phyloP scores from a whole-genome alignment of 1,140 invertebrate species.

The Drosophila micromelanica region DNA sequence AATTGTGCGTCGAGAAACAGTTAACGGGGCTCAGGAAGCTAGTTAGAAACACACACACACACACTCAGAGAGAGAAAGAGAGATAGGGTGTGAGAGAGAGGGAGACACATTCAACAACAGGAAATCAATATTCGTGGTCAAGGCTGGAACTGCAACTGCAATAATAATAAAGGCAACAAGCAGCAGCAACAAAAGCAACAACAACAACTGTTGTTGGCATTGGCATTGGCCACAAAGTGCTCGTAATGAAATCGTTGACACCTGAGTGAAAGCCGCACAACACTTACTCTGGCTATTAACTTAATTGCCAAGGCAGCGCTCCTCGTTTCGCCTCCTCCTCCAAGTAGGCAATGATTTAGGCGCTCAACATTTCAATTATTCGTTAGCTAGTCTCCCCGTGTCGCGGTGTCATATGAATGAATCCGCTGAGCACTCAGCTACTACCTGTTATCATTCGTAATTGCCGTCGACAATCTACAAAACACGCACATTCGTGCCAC shows the following conservation, averaged over 20 bases:
- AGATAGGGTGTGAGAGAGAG: constrained; percentile 8
- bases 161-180: constrained; percentile 19
- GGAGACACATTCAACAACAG: constrained; percentile 41
- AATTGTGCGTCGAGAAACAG: constrained; percentile 46
- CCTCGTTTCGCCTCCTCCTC: not conserved
- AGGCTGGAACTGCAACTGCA: constrained; percentile 59
- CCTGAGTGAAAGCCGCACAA: constrained; percentile 58
- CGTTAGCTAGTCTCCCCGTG: constrained; percentile 1
- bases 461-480: no score
- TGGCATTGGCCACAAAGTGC: constrained; percentile 64
- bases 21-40: constrained; percentile 62
- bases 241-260: constrained; percentile 72
- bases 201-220: constrained; percentile 36
- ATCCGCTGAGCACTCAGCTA: constrained; percentile 5
- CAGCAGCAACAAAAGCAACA: not conserved
- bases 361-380: constrained; percentile 30
- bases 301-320: constrained; percentile 47
- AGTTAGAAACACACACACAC: constrained; percentile 43
- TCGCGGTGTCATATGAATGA: not conserved
- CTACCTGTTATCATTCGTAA: no score
- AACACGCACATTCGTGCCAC: no score
- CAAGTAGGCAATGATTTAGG: constrained; percentile 69
- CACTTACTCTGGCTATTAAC: constrained; percentile 50
- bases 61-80: constrained; percentile 38
- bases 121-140: constrained; percentile 84